Evolutionary conservation across 2,888 invertebrate species (phyloP), one percentile per base, ranked within the genome.

Genomic region (Cyclophora albipunctata): DNA sequence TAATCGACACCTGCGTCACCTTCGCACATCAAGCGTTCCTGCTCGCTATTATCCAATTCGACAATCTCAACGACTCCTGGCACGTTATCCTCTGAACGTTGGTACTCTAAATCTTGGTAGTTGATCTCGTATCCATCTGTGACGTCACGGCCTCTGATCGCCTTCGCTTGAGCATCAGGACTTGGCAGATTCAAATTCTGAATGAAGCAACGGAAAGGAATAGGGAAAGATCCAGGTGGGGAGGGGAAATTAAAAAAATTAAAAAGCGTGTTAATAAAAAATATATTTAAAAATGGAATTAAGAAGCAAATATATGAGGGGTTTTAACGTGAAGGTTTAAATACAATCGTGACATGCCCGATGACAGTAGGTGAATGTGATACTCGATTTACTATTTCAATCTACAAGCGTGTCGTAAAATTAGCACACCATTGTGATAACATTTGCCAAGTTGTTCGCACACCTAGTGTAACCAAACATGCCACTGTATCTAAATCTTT

Each of bases 191-290:
- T 87, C 74, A 88, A 81, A 73, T 88, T 88, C 88, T 88, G 79
- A 76, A 71, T 77, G 75, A 78, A 78, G 77, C 76, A 68, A 73
- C 56, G 76, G 78, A 76, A 71, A 68, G 81, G 80, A 73, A 64
- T 67, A 77, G 73, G 79, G 81, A 73, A 71, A 75, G 81, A 83
- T 78, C 72, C 53, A 75, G 83, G 75, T 68, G 67, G 81, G 58
- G 75, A 63, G 69, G 77, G 83, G 70, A 85, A 86, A 84, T 85
- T 83, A 89, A 89, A 88, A 85, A 86, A 84, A 85, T 83, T 88
- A 89, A 88, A 88, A 89, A 90, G 88, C 87, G 83, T 86, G 90
- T 90, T 90, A 90, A 90, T 88, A 83, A 83, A 87, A 86, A 75
- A 83, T 82, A 84, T 75, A 73, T 73, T 76, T 74, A 51, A 58